Evolutionary conservation across 1,140 invertebrate genomes (phyloP).

Genomic region (Diorhabda carinulata): DNA sequence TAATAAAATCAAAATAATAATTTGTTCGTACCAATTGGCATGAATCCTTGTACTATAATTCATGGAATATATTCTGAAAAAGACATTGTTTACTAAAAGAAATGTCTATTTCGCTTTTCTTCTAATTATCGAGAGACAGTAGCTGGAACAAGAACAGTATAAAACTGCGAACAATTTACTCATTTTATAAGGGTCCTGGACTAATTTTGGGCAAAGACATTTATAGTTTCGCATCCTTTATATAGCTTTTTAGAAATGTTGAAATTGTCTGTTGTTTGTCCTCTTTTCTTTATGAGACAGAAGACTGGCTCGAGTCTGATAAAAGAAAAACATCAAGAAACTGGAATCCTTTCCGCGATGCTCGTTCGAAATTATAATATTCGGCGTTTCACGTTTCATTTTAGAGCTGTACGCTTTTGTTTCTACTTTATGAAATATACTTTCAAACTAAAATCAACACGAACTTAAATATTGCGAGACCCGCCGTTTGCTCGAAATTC

Average conservation of each 20-base stretch:
- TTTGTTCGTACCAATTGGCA: no score
- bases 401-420: constrained; percentile 15
- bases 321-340: constrained; percentile 29
- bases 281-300: constrained; percentile 26
- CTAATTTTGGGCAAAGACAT: constrained; percentile 41
- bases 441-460: constrained; percentile 19
- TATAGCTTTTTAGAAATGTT: constrained; percentile 37
- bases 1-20: no score
- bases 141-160: constrained; percentile 8
- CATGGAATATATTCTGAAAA: background rate
- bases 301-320: constrained; percentile 12
- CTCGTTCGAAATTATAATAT: constrained; percentile 30
- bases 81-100: background rate
- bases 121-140: background rate
- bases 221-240: constrained; percentile 39
- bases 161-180: constrained; percentile 37
- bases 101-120: background rate
- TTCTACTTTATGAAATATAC: constrained; percentile 25
- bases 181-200: constrained; percentile 35
- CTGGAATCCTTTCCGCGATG: constrained; percentile 6
- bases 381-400: constrained; percentile 12
- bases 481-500: constrained; percentile 3
- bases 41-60: background rate
- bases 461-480: constrained; percentile 13
- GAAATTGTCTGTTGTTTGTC: constrained; percentile 36